phyloP scores from a whole-genome alignment of 2,113 vertebrate genomes.

The Orientallactaga bullata region DNA sequence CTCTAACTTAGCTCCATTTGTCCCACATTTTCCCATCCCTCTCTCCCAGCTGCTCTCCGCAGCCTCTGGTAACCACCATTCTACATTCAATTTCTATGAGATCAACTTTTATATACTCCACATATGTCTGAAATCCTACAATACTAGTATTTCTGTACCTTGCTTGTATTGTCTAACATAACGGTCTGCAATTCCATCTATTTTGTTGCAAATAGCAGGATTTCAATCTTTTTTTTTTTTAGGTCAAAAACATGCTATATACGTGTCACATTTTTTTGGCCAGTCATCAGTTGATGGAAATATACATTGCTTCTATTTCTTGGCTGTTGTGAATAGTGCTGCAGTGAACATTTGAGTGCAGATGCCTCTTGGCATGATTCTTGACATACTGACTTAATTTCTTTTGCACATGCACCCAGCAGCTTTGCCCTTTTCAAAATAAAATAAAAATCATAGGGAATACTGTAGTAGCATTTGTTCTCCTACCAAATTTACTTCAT shows the following conservation, averaged over 20 bases:
- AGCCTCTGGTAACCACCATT: not conserved
- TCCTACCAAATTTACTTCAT: slow-evolving; percentile 9
- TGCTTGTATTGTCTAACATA: not conserved
- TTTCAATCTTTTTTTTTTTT: not conserved
- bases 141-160: not conserved
- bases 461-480: not conserved
- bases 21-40: not conserved
- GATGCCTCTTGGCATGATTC: not conserved
- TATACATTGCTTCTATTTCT: not conserved
- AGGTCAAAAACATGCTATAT: not conserved
- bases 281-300: not conserved
- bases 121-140: not conserved
- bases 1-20: not conserved
- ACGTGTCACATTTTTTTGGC: not conserved
- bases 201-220: not conserved
- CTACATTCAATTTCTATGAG: not conserved
- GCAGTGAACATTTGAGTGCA: not conserved
- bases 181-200: not conserved
- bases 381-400: not conserved
- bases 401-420: not conserved
- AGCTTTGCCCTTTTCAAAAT: not conserved
- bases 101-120: not conserved
- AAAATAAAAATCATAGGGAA: no score
- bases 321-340: not conserved
- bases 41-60: not conserved